Evolutionary conservation across 2,888 invertebrate species (phyloP), one percentile per base, ranked within the genome.

Genomic region (Tipula unca): DNA sequence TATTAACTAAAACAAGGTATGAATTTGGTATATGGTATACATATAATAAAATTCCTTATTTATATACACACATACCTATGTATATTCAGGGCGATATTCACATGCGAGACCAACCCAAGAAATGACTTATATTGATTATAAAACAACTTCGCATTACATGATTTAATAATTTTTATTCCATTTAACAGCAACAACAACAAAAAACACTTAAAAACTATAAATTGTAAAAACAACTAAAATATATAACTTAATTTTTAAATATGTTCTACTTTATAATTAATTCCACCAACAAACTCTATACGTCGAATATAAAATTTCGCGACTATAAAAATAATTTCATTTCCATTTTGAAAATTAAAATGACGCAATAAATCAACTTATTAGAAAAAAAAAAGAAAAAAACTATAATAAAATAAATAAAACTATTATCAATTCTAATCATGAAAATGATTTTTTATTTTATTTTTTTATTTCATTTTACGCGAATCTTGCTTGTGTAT

Each of bases 231-330:
- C 6, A 69, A 69, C 20, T 69, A 69, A 69, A 54, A 54, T 54
- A 54, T 17, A 17, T 54, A 54, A 6, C 17, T 54, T 54, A 54
- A 69, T 69, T 69, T 69, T 69, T 69, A 20, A 69, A 69, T 69
- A 69, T 69, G 69, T 69, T 69, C 69, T 69, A 69, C 69, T 69
- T 69, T 69, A 69, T 69, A 69, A 69, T 69, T 69, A 69, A 69
- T 69, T 69, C 69, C 69, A 69, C 69, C 69, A 69, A 25, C 69
- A 69, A 69, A 6, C 69, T 48, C 14, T 69, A 10, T 69, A 69
- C 25, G 25, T n/a, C n/a, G 48, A 48, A 48, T 48, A 48, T 1
- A 48, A 69, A 69, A 69, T 69, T 69, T 32, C 32, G 32, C 32
- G 3, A 25, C 69, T 25, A 69, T 69, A 69, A 69, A 69, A 69